Base-by-base conservation (phyloP, 2,797 vertebrate genomes). In the Poeciliopsis paucimaculata region DNA sequence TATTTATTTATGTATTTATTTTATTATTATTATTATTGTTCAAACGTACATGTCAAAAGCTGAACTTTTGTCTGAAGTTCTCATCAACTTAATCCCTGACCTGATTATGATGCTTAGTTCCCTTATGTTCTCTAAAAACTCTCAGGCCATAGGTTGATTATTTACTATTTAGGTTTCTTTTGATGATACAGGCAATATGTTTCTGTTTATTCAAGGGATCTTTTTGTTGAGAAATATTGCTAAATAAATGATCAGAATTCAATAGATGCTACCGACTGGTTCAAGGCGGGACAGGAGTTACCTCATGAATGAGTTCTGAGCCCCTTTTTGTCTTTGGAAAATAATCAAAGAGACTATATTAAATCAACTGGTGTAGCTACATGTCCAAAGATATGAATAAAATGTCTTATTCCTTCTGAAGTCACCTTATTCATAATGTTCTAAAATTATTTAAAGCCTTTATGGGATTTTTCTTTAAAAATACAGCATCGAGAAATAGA, bases 381-480 rank as follows among this genome's bases (percentile, higher is more conserved):
- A 68, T 68, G 36, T n/a, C 34, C 36, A 31, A 64, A 20, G 20
- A 70, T 49, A 72, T 28, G 47, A 28, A 41, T 71, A 39, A 80
- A 72, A 76, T 28, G 57, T 26, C 31, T 34, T n/a, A 43, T 36
- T 36, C 0, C 4, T 28, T 62, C 36, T 62, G 49, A 83, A 64
- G 9, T 81, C 64, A 68, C 39, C 47, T 64, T 26, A 47, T 64
- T 26, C 64, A 53, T 23, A 9, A 16, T 53, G 15, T 23, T 31
- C 78, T 68, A 15, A 55, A 77, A 70, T 15, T 12, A 74, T 49
- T 78, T 51, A 60, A 85, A 51, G 18, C 39, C 68, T 55, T 73
- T 72, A 49, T 26, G 28, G 28, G 16, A 28, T 18, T 75, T 75
- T 49, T 66, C 62, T 41, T 18, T 39, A 71, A 70, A 74, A 68